These are phyloP conservation scores for Epinephelus coioides DNA, from an alignment of 2,797 vertebrate species.

Conservation along the genomic window DNA sequence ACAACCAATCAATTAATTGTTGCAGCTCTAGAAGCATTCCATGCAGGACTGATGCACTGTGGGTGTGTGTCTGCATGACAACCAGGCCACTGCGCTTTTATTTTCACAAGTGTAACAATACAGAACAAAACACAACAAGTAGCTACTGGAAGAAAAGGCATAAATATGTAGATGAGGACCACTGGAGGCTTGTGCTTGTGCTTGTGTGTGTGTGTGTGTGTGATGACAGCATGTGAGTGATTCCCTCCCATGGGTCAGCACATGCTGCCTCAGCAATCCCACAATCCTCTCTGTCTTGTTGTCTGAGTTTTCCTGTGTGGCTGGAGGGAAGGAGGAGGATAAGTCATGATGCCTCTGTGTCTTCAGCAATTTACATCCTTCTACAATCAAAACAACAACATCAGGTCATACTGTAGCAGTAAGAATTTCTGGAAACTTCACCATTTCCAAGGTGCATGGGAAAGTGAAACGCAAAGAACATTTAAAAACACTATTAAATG, in stretches of 20 bases:
- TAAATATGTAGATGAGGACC: not conserved
- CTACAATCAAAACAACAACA: not conserved
- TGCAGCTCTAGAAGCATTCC: too few relatives aligned
- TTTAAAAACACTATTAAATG: not conserved
- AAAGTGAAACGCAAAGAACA: not conserved
- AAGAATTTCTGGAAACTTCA: not conserved
- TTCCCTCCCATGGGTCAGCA: slow-evolving; percentile 1
- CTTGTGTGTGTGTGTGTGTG: not conserved
- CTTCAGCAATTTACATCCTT: not conserved
- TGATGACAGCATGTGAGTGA: slow-evolving; percentile 11
- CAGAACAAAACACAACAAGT: not conserved
- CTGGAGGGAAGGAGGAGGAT: slow-evolving; percentile 6
- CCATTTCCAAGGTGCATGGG: too few relatives aligned
- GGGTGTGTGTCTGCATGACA: not conserved
- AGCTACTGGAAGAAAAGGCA: not conserved
- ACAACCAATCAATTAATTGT: too few relatives aligned
- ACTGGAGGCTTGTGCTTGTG: not conserved
- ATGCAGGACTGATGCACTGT: slow-evolving; percentile 1
- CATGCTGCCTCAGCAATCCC: slow-evolving; percentile 27
- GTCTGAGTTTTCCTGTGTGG: slow-evolving; percentile 7
- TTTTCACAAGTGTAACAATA: not conserved
- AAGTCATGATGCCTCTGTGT: slow-evolving; percentile 1
- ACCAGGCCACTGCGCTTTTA: not conserved
- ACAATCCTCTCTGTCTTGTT: slow-evolving; percentile 25
- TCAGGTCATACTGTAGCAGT: not conserved